Percentiles rank a stretch among this genome's conserved stretches.
Evolutionary conservation across 2,113 vertebrate species (phyloP).

Genomic region (Prunella himalayana): DNA sequence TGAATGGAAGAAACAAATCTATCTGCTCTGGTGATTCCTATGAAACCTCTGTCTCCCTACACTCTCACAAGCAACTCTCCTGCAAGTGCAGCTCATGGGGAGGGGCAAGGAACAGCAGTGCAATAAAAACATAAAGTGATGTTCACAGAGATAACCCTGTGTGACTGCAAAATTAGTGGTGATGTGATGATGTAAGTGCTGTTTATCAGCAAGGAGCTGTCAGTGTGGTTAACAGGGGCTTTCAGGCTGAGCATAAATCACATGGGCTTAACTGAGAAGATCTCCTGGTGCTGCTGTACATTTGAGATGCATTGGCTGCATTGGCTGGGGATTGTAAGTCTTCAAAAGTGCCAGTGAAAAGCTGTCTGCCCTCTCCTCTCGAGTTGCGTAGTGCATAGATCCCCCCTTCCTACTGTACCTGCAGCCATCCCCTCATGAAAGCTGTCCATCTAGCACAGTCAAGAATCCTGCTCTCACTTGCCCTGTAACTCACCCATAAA

Average conservation of each 20-base stretch:
- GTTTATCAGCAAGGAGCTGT: not conserved
- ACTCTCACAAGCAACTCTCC: not conserved
- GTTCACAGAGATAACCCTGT: not conserved
- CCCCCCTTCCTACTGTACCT: not conserved
- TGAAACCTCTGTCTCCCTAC: not conserved
- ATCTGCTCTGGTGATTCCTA: not conserved
- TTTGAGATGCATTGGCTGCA: not conserved
- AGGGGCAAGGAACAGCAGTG: not conserved
- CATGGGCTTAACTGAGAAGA: not conserved
- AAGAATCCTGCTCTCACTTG: not conserved
- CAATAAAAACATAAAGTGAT: not conserved
- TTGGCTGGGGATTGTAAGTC: not conserved
- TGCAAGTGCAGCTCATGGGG: not conserved
- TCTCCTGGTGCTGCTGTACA: not conserved
- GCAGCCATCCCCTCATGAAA: not conserved
- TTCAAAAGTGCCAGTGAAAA: not conserved
- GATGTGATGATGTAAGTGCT: not conserved
- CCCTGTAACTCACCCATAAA: not conserved
- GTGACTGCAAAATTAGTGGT: not conserved
- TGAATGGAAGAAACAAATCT: not conserved
- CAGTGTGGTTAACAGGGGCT: not conserved
- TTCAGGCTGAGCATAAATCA: not conserved
- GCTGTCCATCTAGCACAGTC: not conserved
- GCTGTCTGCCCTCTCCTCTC: not conserved
- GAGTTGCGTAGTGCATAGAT: not conserved